phyloP scores from a whole-genome alignment of 2,888 invertebrate genomes.

The Polydesmus complanatus region DNA sequence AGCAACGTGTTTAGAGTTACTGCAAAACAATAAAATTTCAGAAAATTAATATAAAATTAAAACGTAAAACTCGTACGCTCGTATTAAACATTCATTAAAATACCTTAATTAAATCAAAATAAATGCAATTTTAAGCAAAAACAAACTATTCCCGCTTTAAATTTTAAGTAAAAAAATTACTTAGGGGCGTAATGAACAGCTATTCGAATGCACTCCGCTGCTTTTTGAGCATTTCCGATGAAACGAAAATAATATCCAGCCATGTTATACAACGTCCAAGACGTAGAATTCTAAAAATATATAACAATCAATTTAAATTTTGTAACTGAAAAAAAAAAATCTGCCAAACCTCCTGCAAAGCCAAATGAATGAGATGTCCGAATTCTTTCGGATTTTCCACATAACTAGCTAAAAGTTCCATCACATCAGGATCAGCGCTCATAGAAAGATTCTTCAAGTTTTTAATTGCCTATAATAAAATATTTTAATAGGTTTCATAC shows the following conservation, averaged over 20 bases:
- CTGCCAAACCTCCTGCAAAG: conserved; percentile 36
- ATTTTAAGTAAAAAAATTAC: conserved; percentile 32
- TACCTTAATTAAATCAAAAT: not conserved
- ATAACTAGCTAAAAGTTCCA: not conserved
- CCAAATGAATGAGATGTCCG: conserved; percentile 49
- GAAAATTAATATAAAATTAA: not conserved
- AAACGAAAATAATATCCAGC: conserved; percentile 66
- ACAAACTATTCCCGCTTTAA: too few relatives aligned
- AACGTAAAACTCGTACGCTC: too few relatives aligned
- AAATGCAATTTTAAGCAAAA: not conserved
- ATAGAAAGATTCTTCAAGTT: not conserved
- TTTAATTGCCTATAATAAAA: not conserved
- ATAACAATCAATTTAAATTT: too few relatives aligned
- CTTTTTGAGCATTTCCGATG: conserved; percentile 55
- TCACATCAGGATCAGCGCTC: not conserved
- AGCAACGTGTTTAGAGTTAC: conserved; percentile 55
- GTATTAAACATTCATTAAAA: not conserved
- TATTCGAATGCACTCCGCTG: conserved; percentile 61
- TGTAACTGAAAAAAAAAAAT: not conserved
- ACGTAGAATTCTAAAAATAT: conserved; percentile 45
- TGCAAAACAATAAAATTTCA: conserved; percentile 28
- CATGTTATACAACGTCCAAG: conserved; percentile 65
- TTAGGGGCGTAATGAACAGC: conserved; percentile 60
- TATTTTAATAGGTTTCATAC: too few relatives aligned
- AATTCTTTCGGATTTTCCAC: conserved; percentile 29